Percentiles rank a stretch among this genome's conserved stretches.
Conservation (phyloP, 2,888 invertebrate species). For the Capitulum mitella region DNA sequence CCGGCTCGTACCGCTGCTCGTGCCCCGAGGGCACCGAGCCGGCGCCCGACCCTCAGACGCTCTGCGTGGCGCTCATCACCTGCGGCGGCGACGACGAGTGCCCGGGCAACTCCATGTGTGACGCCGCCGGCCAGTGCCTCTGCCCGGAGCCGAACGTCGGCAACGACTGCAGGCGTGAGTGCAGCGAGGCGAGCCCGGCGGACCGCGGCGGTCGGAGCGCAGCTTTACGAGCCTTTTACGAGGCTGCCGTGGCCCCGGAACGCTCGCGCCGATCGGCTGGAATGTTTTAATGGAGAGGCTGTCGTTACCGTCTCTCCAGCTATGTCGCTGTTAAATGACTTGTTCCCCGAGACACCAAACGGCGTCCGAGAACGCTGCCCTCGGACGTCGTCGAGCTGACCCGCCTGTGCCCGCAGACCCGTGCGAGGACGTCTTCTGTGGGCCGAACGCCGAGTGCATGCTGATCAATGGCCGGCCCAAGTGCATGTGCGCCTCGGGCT, state of each 20-base stretch:
- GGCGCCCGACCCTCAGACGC: slow-evolving; percentile 72
- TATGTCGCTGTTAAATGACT: too few relatives aligned
- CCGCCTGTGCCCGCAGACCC: slow-evolving; percentile 58
- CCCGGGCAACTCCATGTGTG: slow-evolving; percentile 82
- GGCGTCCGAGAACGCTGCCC: too few relatives aligned
- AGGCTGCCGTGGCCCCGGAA: too few relatives aligned
- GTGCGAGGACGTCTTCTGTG: slow-evolving; percentile 75
- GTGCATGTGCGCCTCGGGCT: slow-evolving; percentile 75
- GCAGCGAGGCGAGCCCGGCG: too few relatives aligned
- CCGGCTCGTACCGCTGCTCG: slow-evolving; percentile 67
- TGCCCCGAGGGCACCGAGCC: slow-evolving; percentile 75
- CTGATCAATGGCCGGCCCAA: slow-evolving; percentile 71
- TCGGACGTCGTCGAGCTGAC: too few relatives aligned
- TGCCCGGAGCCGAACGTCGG: slow-evolving; percentile 88
- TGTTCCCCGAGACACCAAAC: too few relatives aligned
- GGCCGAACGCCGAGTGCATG: slow-evolving; percentile 82
- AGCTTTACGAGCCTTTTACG: too few relatives aligned
- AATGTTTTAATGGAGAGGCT: too few relatives aligned
- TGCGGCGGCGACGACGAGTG: slow-evolving; percentile 69
- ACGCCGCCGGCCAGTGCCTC: slow-evolving; percentile 61
- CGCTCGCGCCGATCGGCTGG: too few relatives aligned
- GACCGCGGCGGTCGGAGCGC: too few relatives aligned
- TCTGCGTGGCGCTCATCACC: slow-evolving; percentile 72
- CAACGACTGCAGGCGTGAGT: slow-evolving; percentile 81
- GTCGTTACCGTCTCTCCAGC: too few relatives aligned